Conservation (phyloP, 1,140 invertebrate genomes). For the Drosophila truncata region DNA sequence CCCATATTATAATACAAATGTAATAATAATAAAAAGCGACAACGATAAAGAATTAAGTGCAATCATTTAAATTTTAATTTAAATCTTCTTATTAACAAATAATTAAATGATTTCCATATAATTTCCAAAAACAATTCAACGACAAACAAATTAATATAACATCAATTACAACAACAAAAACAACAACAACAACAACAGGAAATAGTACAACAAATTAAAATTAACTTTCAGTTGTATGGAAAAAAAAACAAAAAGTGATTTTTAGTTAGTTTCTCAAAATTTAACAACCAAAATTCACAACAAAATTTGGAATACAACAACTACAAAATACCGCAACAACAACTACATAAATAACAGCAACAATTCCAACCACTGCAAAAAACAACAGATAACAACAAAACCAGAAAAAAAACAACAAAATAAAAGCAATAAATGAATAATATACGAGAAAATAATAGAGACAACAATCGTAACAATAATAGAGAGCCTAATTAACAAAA, state of each 20-base stretch:
- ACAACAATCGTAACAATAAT: slow-evolving; percentile 54
- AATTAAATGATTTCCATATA: slow-evolving; percentile 50
- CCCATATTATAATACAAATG: slow-evolving; percentile 59
- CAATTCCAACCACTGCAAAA: slow-evolving; percentile 47
- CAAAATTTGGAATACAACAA: slow-evolving; percentile 84
- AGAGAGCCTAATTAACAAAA: slow-evolving; percentile 41
- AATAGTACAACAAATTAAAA: slow-evolving; percentile 74
- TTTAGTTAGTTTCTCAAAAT: slow-evolving; percentile 85
- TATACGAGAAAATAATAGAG: slow-evolving; percentile 38
- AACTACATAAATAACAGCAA: slow-evolving; percentile 54
- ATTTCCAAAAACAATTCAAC: slow-evolving; percentile 64
- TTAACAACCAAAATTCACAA: slow-evolving; percentile 85
- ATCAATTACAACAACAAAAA: slow-evolving; percentile 39
- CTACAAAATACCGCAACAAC: slow-evolving; percentile 67
- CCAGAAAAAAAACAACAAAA: slow-evolving; percentile 52
- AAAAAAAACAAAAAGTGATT: slow-evolving; percentile 84
- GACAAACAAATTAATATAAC: slow-evolving; percentile 41
- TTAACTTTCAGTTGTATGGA: slow-evolving; percentile 75
- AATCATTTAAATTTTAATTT: slow-evolving; percentile 75
- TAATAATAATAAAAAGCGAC: slow-evolving; percentile 58
- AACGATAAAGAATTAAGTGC: slow-evolving; percentile 71
- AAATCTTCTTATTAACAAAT: slow-evolving; percentile 43
- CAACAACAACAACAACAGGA: slow-evolving; percentile 48
- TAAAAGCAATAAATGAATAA: slow-evolving; percentile 49
- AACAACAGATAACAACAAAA: slow-evolving; percentile 65